These are phyloP conservation scores for Synergus laeviventris DNA, from an alignment of 2,888 invertebrate species.

Conservation along the genomic window DNA sequence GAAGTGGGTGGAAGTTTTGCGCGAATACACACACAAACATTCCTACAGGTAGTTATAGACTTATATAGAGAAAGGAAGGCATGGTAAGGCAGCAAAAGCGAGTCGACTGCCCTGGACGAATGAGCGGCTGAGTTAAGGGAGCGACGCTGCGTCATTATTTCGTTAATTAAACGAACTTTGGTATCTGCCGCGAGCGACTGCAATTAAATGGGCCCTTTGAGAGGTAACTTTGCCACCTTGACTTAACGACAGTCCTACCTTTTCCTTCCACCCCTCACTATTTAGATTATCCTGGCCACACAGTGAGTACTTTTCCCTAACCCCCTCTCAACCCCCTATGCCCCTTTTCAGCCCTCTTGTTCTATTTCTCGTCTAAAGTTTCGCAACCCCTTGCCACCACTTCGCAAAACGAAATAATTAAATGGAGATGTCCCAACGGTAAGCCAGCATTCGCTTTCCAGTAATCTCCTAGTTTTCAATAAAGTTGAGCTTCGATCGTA, in stretches of 20 bases:
- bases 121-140: conserved; percentile 48
- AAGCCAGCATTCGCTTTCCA: conserved; percentile 25
- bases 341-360: not conserved
- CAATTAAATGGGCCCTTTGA: conserved; percentile 67
- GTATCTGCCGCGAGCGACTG: conserved; percentile 61
- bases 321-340: not conserved
- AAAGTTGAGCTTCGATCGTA: conserved; percentile 32
- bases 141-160: conserved; percentile 63
- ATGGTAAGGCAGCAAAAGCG: conserved; percentile 44
- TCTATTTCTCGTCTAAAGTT: conserved; percentile 32
- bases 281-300: conserved; percentile 58
- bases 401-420: conserved; percentile 55
- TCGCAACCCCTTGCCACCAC: conserved; percentile 29
- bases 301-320: conserved; percentile 37
- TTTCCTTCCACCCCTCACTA: conserved; percentile 45
- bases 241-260: conserved; percentile 59
- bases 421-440: conserved; percentile 47
- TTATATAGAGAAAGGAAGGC: not conserved
- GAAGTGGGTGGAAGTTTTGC: conserved; percentile 22
- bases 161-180: conserved; percentile 72
- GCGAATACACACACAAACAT: conserved; percentile 33
- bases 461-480: conserved; percentile 38
- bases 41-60: conserved; percentile 45
- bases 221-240: conserved; percentile 63
- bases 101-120: conserved; percentile 48